Base-by-base conservation (phyloP, 2,797 vertebrate species). In the Falco biarmicus region DNA sequence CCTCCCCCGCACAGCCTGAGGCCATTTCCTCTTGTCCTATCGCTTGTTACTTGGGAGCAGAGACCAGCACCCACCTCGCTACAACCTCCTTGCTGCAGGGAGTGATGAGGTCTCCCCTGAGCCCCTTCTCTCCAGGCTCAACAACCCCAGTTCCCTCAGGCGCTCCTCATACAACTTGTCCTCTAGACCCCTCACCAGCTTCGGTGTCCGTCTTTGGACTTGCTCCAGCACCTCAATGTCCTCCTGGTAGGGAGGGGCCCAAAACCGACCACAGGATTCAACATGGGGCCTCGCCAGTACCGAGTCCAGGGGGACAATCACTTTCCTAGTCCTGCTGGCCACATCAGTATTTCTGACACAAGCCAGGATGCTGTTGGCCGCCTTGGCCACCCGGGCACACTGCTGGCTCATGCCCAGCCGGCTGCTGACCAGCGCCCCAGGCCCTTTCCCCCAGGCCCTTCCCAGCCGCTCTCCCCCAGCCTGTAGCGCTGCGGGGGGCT, bases 241-340 rank as follows among this genome's bases (percentile, higher is more conserved):
- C 4, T 31, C 47, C 37, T 25, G 68, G 43, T 7, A 57, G 25
- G 28, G 16, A 57, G 29, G 4, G 10, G 6, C 22, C 14, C 47
- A 41, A 54, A 84, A 51, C 3, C 25, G 22, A 47, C 47, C 16
- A 22, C 19, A 76, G 31, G 39, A 48, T 19, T 31, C 0, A 0
- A 68, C 29, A 7, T 39, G 18, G 5, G 3, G 45, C 28, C 15
- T 48, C 77, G 54, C 2, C 10, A 69, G 39, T 32, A 15, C 16
- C 0, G 0, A 43, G 39, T 11, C 50, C 24, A 54, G 8, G 6
- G 20, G 9, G 1, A 34, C 8, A 4, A 69, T 39, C 31, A 22
- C 24, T 34, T 37, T 48, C 20, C 39, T 59, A 8, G 20, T 60
- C 20, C 39, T 75, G 54, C 11, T 73, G 25, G 24, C 37, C 60